These are phyloP conservation scores for Pammene aurita DNA, from an alignment of 2,888 invertebrate genomes.

Conservation along the genomic window DNA sequence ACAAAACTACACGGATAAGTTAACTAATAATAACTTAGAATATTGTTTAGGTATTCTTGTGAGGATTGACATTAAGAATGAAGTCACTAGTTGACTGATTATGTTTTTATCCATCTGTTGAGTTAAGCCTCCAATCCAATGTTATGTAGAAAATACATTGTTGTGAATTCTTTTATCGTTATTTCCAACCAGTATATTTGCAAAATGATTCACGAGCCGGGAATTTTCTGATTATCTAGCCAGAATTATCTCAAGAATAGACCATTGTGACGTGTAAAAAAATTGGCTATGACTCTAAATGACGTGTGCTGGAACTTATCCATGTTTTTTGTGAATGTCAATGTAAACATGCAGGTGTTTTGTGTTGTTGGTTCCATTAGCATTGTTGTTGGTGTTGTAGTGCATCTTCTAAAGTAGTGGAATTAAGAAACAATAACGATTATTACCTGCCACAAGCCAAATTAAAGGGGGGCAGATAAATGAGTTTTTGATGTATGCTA, in stretches of 20 bases:
- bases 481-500: no score
- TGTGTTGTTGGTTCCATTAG: neutral
- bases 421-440: no score
- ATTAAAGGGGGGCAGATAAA: no score
- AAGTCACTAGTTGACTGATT: neutral
- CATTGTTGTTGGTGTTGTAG: neutral
- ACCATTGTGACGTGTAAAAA: constrained; percentile 40
- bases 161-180: neutral
- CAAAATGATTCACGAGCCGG: constrained; percentile 27
- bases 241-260: constrained; percentile 36
- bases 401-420: neutral
- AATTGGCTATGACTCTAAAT: constrained; percentile 33
- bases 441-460: neutral
- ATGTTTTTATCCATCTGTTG: neutral
- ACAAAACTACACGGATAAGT: no score
- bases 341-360: constrained; percentile 24
- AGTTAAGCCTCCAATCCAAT: neutral
- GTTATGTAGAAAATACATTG: constrained; percentile 8
- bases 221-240: constrained; percentile 34
- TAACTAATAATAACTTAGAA: no score
- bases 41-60: no score
- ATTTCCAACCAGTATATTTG: constrained; percentile 1
- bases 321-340: constrained; percentile 33
- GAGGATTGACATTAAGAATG: neutral
- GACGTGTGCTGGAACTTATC: constrained; percentile 35